Evolutionary conservation across 1,140 invertebrate species (phyloP).

Genomic region (Chrysoperla carnea): DNA sequence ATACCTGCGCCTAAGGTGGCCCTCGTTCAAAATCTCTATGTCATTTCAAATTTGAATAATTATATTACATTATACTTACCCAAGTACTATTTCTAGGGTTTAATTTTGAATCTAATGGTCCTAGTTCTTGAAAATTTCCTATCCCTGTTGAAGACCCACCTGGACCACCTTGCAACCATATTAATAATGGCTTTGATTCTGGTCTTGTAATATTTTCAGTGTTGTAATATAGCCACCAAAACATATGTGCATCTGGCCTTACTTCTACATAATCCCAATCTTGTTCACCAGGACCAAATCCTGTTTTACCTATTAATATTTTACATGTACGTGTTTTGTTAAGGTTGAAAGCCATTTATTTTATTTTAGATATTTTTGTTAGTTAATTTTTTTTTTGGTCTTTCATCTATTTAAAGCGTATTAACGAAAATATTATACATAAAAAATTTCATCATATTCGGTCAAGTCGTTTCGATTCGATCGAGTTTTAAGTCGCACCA

Average conservation of each 20-base stretch:
- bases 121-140: conserved; percentile 64
- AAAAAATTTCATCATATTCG: no score
- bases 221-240: conserved; percentile 68
- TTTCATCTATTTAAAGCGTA: no score
- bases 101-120: conserved; percentile 45
- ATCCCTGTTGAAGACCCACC: conserved; percentile 57
- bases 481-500: no score
- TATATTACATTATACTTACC: conserved; percentile 40
- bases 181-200: conserved; percentile 44
- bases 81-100: conserved; percentile 50
- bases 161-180: conserved; percentile 65
- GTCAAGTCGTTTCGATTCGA: no score
- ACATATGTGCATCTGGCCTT: conserved; percentile 53
- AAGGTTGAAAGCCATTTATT: no score
- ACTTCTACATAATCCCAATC: conserved; percentile 52
- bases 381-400: no score
- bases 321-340: no score
- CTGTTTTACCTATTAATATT: conserved; percentile 7
- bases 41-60: no score
- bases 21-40: no score
- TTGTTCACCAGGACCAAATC: conserved; percentile 38
- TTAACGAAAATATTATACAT: no score
- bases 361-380: no score
- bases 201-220: conserved; percentile 33
- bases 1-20: no score